phyloP scores from a whole-genome alignment of 2,888 invertebrate species.

The Drosophila greeni region DNA sequence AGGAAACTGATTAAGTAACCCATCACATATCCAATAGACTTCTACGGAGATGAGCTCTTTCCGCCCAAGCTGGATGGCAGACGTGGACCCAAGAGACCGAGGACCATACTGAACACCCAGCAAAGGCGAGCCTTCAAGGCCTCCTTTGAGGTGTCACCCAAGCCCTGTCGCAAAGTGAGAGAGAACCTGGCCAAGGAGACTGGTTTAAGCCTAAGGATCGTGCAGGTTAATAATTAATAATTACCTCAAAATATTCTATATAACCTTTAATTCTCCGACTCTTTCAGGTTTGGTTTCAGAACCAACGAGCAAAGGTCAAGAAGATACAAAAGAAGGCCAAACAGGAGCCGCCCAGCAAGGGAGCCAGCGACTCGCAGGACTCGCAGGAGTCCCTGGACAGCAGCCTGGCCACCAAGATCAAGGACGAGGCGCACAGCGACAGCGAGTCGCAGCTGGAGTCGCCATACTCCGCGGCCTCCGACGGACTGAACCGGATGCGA shows the following conservation, averaged over 20 bases:
- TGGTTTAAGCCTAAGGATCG: constrained; percentile 89
- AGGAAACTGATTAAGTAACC: background rate
- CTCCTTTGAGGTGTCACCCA: constrained; percentile 91
- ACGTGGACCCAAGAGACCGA: constrained; percentile 88
- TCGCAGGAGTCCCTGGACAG: constrained; percentile 81
- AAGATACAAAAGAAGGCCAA: constrained; percentile 84
- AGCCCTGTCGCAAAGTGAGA: constrained; percentile 89
- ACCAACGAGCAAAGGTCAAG: constrained; percentile 84
- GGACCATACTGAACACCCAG: constrained; percentile 90
- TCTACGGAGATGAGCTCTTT: constrained; percentile 82
- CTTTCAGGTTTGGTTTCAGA: constrained; percentile 83
- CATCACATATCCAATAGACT: constrained; percentile 75
- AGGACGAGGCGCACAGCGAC: constrained; percentile 83
- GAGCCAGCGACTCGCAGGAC: constrained; percentile 78
- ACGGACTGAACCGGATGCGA: constrained; percentile 67
- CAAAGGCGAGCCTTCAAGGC: constrained; percentile 91
- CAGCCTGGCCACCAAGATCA: constrained; percentile 81
- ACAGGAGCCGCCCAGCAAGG: constrained; percentile 79
- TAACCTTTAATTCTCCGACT: too few relatives aligned
- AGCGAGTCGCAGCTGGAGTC: constrained; percentile 77
- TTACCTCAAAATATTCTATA: too few relatives aligned
- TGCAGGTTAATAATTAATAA: constrained; percentile 82
- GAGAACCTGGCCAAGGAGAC: constrained; percentile 91
- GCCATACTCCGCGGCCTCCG: constrained; percentile 70
- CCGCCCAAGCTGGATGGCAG: constrained; percentile 83